These are phyloP conservation scores for Amorpha juglandis DNA, from an alignment of 2,888 invertebrate species.

Conservation along the genomic window DNA sequence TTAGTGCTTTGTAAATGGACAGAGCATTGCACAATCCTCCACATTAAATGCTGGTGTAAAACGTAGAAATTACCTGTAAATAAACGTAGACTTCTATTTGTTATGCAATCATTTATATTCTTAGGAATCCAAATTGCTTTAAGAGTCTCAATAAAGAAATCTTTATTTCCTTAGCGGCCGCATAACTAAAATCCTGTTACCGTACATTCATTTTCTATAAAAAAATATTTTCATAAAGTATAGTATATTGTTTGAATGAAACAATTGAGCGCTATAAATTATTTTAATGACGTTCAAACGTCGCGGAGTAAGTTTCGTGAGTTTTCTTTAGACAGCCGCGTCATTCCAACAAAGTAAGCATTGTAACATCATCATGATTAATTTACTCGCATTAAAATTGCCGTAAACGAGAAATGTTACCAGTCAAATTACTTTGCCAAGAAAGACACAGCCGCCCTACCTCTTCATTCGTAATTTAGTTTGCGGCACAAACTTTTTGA, in stretches of 20 bases:
- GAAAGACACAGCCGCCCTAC: constrained; percentile 40
- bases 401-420: constrained; percentile 48
- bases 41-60: too few species aligned
- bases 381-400: constrained; percentile 47
- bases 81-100: too few species aligned
- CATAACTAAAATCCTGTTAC: neutral
- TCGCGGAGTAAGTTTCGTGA: constrained; percentile 18
- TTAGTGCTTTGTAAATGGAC: neutral
- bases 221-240: constrained; percentile 1
- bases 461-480: constrained; percentile 51
- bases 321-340: constrained; percentile 20
- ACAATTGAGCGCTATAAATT: constrained; percentile 16
- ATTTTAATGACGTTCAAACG: constrained; percentile 21
- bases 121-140: too few species aligned
- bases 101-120: too few species aligned
- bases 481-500: constrained; percentile 55
- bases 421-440: constrained; percentile 51
- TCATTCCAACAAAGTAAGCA: constrained; percentile 30
- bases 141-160: neutral
- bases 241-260: neutral
- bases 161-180: neutral
- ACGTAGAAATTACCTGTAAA: too few species aligned
- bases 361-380: constrained; percentile 48
- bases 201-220: neutral
- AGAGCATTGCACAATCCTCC: too few species aligned